Base-by-base conservation (phyloP, 2,113 vertebrate genomes). In the Kryptolebias marmoratus region DNA sequence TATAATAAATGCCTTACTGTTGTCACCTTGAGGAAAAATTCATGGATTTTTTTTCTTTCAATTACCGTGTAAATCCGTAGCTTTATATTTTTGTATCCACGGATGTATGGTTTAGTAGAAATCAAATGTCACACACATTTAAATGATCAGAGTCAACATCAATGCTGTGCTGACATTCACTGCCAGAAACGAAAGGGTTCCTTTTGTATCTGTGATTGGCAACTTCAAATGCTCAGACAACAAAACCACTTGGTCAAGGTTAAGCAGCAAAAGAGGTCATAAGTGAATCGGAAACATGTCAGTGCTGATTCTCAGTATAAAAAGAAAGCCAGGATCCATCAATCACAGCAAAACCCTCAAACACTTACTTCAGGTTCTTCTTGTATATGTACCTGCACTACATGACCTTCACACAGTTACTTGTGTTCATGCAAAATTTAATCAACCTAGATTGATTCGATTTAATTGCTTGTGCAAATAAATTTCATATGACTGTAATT, bases 341-440 rank as follows among this genome's bases (percentile, higher is more conserved):
- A 22, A 7, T 45, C 32, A 42, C 12, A 39, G 44, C 22, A 22
- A 72, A 44, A 27, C 13, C 9, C 13, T 66, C n/a, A 52, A 8
- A 9, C 31, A 18, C 53, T 22, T 68, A 27, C 39, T 52, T 32
- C 56, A 42, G 14, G 13, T 22, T 32, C 39, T 4, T n/a, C 15
- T 16, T 8, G n/a, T 31, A 11, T 22, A 47, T 71, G 13, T 39
- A 48, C 15, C 61, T 42, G 42, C 14, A 18, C 44, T 47, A 1
- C 56, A 10, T 79, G 78, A 85, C 78, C 55, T 75, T 83, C 39
- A 74, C 31, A 49, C n/a, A 65, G 48, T 45, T 63, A 39, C 31
- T 27, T 66, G 56, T 39, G 27, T 74, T 80, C 39, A 68, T 5
- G 50, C 2, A 59, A 64, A 75, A 79, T 69, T 42, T 61, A 54